Evolutionary conservation across 2,113 vertebrate genomes (phyloP).

Genomic region (Pelodiscus sinensis): DNA sequence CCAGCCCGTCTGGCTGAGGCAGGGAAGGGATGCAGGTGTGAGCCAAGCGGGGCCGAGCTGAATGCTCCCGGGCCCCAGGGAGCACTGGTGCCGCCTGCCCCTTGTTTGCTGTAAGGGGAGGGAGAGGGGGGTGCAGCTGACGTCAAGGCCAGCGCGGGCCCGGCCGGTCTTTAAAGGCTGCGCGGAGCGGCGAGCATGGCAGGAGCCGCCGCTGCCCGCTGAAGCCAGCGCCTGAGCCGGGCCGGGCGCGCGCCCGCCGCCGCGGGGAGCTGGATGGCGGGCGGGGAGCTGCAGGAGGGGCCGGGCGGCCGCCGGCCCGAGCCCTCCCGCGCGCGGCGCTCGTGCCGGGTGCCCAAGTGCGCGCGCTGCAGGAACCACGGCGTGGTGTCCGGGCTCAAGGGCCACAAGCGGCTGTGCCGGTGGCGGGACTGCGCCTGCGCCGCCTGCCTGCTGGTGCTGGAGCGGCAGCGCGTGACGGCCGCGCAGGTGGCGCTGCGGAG

Average conservation of each 20-base stretch:
- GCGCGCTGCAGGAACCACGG: neutral
- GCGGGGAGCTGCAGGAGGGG: neutral
- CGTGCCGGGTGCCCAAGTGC: neutral
- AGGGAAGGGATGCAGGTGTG: neutral
- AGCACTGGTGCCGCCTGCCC: neutral
- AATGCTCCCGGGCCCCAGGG: too few relatives aligned
- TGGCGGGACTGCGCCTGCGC: neutral
- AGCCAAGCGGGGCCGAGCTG: neutral
- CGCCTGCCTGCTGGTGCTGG: neutral
- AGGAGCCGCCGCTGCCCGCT: neutral
- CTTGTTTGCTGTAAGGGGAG: neutral
- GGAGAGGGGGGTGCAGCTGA: neutral
- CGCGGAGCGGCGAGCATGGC: neutral
- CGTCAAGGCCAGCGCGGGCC: neutral
- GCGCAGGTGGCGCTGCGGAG: neutral
- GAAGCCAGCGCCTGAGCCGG: too few relatives aligned
- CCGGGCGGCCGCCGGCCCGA: too few relatives aligned
- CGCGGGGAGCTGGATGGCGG: neutral
- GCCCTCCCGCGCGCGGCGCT: neutral
- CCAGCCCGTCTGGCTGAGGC: neutral
- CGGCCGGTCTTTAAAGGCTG: neutral
- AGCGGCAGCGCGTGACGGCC: neutral
- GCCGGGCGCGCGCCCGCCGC: accelerated
- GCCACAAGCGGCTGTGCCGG: neutral
- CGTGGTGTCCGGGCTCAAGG: neutral